Evolutionary conservation across 2,888 invertebrate genomes (phyloP).

Genomic region (Ophion costatus): DNA sequence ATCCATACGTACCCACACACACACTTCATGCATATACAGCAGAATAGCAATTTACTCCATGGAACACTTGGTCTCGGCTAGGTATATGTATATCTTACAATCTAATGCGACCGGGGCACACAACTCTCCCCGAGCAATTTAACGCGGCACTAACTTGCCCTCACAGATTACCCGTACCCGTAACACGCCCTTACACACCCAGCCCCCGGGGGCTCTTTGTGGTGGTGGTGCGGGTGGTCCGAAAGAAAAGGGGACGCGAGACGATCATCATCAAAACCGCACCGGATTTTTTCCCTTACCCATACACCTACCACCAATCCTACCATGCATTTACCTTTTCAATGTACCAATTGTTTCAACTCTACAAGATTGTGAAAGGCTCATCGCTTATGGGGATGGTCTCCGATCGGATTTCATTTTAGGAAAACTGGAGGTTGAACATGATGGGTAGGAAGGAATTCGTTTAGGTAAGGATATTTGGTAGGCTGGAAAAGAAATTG

Average conservation of each 20-base stretch:
- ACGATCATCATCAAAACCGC: conserved; percentile 49
- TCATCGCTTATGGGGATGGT: background rate
- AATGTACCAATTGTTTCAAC: conserved; percentile 30
- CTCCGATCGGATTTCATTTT: background rate
- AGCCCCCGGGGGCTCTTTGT: conserved; percentile 52
- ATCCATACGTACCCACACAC: background rate
- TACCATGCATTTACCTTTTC: conserved; percentile 2
- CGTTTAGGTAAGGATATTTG: too few species aligned
- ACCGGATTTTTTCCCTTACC: conserved; percentile 14
- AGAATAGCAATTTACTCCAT: conserved; percentile 29
- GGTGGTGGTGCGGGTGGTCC: conserved; percentile 62
- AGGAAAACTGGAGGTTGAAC: background rate
- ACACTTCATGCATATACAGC: background rate
- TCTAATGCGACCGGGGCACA: conserved; percentile 62
- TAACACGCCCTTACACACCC: conserved; percentile 64
- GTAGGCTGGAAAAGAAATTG: too few species aligned
- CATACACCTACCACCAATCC: background rate
- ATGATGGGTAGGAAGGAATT: too few species aligned
- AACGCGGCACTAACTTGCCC: conserved; percentile 77
- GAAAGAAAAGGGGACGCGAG: conserved; percentile 54
- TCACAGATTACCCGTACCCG: conserved; percentile 76
- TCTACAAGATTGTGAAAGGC: background rate
- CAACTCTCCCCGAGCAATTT: conserved; percentile 80
- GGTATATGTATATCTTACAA: conserved; percentile 35
- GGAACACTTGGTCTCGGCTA: conserved; percentile 23